Conservation (phyloP, 37 sponge, comb jelly and placozoan genomes). For the Agelas oroides region DNA sequence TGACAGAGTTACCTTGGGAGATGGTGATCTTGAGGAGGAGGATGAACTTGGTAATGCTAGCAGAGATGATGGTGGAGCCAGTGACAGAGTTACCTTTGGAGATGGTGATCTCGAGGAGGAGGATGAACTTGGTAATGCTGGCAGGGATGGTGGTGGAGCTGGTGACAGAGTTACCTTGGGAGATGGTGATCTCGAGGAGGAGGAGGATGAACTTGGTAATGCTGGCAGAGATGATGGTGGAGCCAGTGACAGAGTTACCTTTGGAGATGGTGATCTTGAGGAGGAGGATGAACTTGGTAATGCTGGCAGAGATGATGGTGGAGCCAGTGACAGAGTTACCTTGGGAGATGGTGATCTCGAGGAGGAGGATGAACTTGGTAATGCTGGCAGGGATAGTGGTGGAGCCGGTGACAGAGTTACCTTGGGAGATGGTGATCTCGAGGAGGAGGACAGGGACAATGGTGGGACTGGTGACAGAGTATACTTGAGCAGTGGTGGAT, state of each 20-base stretch:
- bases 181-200: neutral
- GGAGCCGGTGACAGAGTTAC: too few species aligned
- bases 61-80: too few species aligned
- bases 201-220: neutral
- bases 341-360: too few species aligned
- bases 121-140: neutral
- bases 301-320: neutral
- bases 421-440: neutral
- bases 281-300: too few species aligned
- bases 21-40: too few species aligned
- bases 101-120: too few species aligned
- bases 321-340: neutral
- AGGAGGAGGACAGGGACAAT: neutral
- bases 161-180: neutral
- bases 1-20: too few species aligned
- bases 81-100: too few species aligned
- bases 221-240: constrained; percentile 2
- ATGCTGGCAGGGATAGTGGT: too few species aligned
- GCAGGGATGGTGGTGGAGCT: constrained; percentile 4
- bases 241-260: neutral
- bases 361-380: too few species aligned
- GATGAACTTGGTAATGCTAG: too few species aligned
- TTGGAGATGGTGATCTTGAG: neutral
- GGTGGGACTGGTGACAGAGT: neutral
- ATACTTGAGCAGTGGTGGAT: neutral